These are phyloP conservation scores for Ophion ellenae DNA, from an alignment of 2,888 invertebrate species.

Conservation along the genomic window DNA sequence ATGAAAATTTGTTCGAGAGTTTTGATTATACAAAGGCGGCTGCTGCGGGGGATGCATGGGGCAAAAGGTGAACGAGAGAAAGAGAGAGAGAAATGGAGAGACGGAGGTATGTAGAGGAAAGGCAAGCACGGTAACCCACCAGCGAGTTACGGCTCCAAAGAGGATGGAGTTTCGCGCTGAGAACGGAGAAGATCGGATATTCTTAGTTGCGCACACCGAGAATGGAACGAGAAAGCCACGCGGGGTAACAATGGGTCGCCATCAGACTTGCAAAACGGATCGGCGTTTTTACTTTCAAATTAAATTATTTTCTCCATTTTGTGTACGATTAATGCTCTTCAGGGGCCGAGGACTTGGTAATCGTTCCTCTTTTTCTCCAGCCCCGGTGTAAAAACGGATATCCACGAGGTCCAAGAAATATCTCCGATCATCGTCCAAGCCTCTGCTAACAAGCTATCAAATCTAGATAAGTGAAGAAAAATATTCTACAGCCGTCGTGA, in stretches of 20 bases:
- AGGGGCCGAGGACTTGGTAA: slow-evolving; percentile 59
- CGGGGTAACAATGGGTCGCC: slow-evolving; percentile 78
- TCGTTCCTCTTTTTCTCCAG: slow-evolving; percentile 40
- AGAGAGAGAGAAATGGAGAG: slow-evolving; percentile 54
- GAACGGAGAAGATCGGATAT: slow-evolving; percentile 70
- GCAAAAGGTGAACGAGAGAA: slow-evolving; percentile 69
- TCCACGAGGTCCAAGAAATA: slow-evolving; percentile 22
- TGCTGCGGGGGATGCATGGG: slow-evolving; percentile 60
- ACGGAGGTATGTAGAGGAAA: slow-evolving; percentile 12
- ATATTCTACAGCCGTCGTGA: slow-evolving; percentile 41
- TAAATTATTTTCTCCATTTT: slow-evolving; percentile 82
- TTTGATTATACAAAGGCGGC: slow-evolving; percentile 82
- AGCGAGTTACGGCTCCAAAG: slow-evolving; percentile 29
- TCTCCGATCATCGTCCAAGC: slow-evolving; percentile 29
- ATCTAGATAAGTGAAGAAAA: slow-evolving; percentile 41
- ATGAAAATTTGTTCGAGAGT: slow-evolving; percentile 83
- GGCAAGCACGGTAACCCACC: slow-evolving; percentile 43
- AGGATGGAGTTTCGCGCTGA: slow-evolving; percentile 31
- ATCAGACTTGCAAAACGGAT: slow-evolving; percentile 82
- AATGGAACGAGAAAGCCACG: slow-evolving; percentile 45
- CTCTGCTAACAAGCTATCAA: slow-evolving; percentile 43
- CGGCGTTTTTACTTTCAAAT: slow-evolving; percentile 82
- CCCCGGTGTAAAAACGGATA: slow-evolving; percentile 1
- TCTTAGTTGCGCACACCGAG: slow-evolving; percentile 76
- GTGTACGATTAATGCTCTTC: slow-evolving; percentile 80